A percentile compares a stretch with the other conserved stretches of the same genome.
Conservation (phyloP, 2,113 vertebrate species). For the Ornithorhynchus anatinus region DNA sequence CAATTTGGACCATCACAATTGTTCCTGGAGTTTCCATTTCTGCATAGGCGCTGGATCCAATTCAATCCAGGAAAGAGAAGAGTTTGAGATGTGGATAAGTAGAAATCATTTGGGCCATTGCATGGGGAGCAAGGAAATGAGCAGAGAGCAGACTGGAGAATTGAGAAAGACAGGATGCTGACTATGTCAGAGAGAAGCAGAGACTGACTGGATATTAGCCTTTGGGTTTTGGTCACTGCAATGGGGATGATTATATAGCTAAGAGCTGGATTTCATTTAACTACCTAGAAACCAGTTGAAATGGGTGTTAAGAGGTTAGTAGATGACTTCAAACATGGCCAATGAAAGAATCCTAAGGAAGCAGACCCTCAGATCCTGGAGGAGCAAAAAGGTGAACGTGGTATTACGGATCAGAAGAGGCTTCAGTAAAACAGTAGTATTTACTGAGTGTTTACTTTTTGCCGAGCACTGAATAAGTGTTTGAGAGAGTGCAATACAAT, state of each 20-base stretch:
- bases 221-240: conserved; percentile 15
- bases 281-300: neutral
- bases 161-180: neutral
- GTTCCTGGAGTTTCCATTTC: conserved; percentile 72
- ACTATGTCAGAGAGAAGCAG: conserved; percentile 25
- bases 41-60: conserved; percentile 60
- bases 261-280: conserved; percentile 11
- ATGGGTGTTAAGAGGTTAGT: conserved; percentile 15
- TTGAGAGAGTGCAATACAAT: too few relatives aligned
- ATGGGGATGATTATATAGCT: conserved; percentile 17
- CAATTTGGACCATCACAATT: conserved; percentile 71
- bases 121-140: conserved; percentile 48
- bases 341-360: neutral
- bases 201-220: neutral
- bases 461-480: too few relatives aligned
- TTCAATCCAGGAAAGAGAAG: conserved; percentile 63
- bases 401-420: too few relatives aligned
- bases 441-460: too few relatives aligned
- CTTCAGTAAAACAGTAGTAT: too few relatives aligned
- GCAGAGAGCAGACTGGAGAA: conserved; percentile 20
- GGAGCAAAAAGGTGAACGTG: neutral
- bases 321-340: neutral
- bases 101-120: conserved; percentile 60
- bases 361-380: neutral
- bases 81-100: conserved; percentile 54